Evolutionary conservation across 1,140 invertebrate genomes (phyloP).

Genomic region (Ctenoplectra terminalis): DNA sequence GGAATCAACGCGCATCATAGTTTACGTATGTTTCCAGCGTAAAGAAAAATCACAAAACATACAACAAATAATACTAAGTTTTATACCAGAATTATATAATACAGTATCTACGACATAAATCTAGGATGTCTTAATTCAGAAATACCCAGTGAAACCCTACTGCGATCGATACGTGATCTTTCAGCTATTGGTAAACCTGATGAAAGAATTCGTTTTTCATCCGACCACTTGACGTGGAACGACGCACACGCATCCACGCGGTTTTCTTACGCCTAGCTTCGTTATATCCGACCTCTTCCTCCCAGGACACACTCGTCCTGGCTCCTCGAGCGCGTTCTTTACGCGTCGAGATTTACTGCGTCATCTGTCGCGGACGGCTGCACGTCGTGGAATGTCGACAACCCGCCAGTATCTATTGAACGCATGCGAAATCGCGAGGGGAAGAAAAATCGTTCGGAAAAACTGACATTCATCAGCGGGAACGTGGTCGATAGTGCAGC

Average conservation of each 20-base stretch:
- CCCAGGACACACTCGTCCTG: slow-evolving; percentile 30
- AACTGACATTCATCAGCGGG: slow-evolving; percentile 8
- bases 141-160: neutral
- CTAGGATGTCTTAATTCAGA: neutral
- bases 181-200: neutral
- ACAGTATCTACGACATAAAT: neutral
- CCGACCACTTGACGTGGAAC: neutral
- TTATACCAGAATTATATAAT: too few species aligned
- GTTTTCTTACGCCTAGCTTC: slow-evolving; percentile 58
- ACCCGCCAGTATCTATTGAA: neutral
- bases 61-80: too few species aligned
- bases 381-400: slow-evolving; percentile 32
- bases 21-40: too few species aligned
- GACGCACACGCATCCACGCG: neutral
- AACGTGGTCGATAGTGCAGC: slow-evolving; percentile 11
- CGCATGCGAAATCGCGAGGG: neutral
- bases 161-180: slow-evolving; percentile 1
- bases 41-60: too few species aligned
- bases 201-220: slow-evolving; percentile 26
- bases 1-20: too few species aligned
- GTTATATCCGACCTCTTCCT: slow-evolving; percentile 47
- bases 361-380: slow-evolving; percentile 51
- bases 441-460: slow-evolving; percentile 12
- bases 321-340: slow-evolving; percentile 58
- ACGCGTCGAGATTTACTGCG: slow-evolving; percentile 63